phyloP scores from a whole-genome alignment of 37 sponge, comb jelly and placozoan genomes.

The Beroe forskalii region DNA sequence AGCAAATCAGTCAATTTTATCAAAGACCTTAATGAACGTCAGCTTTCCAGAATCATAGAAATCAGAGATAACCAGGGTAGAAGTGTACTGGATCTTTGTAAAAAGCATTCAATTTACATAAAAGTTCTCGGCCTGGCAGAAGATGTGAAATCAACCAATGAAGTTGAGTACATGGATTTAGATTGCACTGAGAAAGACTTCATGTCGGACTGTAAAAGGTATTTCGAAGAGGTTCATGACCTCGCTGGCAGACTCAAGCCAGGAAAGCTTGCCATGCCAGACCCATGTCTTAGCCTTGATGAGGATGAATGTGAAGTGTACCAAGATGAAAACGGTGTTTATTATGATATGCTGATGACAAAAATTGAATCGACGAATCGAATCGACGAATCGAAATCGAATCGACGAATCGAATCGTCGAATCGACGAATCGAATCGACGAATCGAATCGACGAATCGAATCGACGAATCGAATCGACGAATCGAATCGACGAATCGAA shows the following conservation, averaged over 20 bases:
- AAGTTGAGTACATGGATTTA: neutral
- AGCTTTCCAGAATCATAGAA: neutral
- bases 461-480: too few species aligned
- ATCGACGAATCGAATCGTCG: too few species aligned
- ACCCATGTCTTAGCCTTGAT: neutral
- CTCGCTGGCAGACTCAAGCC: neutral
- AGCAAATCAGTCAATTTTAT: neutral
- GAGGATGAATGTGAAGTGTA: constrained; percentile 5
- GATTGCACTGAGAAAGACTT: neutral
- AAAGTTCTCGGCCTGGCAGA: neutral
- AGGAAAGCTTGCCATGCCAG: neutral
- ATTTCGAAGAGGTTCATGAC: neutral
- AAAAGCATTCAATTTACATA: neutral
- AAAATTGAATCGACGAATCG: too few species aligned
- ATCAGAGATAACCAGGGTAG: neutral
- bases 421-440: too few species aligned
- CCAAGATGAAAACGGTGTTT: neutral
- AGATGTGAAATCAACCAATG: neutral
- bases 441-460: too few species aligned
- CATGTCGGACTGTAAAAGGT: neutral
- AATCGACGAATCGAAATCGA: too few species aligned
- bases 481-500: too few species aligned
- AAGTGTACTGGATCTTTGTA: neutral
- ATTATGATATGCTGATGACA: constrained; percentile 62
- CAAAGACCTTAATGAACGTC: neutral